A percentile compares a stretch with the other conserved stretches of the same genome.
These are phyloP conservation scores for Dasysyrphus albostriatus DNA, from an alignment of 2,888 invertebrate genomes.

Conservation along the genomic window DNA sequence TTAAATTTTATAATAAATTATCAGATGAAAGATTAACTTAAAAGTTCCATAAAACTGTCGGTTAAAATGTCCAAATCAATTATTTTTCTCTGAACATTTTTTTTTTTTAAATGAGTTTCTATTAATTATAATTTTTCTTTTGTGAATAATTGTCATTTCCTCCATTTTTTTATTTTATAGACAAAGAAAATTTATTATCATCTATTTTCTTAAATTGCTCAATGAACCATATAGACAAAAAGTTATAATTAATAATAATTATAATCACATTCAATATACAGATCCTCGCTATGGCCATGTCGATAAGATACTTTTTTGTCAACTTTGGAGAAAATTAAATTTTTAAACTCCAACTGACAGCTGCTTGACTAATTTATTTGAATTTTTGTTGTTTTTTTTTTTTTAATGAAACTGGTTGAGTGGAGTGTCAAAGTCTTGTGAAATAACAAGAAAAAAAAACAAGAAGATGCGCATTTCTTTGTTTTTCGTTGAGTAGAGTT, in stretches of 20 bases:
- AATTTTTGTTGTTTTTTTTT: not conserved
- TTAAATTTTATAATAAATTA: not conserved
- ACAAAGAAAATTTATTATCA: not conserved
- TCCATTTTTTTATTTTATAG: not conserved
- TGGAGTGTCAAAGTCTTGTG: not conserved
- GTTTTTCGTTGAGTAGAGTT: not conserved
- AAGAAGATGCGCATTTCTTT: conserved; percentile 12
- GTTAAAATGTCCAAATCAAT: not conserved
- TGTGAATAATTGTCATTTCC: not conserved
- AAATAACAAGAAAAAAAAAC: conserved; percentile 4
- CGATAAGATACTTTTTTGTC: not conserved
- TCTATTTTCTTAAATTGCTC: not conserved
- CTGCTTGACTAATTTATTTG: conserved; percentile 23
- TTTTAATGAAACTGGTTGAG: conserved; percentile 15
- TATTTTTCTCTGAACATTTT: not conserved
- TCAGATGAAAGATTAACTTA: not conserved
- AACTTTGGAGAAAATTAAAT: conserved; percentile 5
- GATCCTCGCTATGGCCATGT: no score
- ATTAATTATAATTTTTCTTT: not conserved
- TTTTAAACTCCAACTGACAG: conserved; percentile 21
- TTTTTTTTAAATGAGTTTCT: not conserved
- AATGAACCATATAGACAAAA: not conserved
- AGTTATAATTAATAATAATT: conserved; percentile 10
- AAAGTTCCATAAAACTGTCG: not conserved
- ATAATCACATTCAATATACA: not conserved